Conservation (phyloP, 2,888 invertebrate species). For the Stenichneumon culpator region DNA sequence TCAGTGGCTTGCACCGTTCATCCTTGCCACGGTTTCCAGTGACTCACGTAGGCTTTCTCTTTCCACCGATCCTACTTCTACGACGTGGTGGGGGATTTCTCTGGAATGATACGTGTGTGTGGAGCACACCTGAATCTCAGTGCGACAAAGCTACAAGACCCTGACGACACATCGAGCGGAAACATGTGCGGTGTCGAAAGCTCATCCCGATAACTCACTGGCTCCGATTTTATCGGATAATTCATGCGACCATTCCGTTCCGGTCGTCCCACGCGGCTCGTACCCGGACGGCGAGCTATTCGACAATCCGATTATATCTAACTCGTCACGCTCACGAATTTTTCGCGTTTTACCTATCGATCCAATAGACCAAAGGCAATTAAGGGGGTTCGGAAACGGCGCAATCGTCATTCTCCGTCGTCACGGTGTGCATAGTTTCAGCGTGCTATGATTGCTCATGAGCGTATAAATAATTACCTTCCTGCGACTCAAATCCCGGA, state of each 20-base stretch:
- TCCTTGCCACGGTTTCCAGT: conserved; percentile 40
- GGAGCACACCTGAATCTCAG: conserved; percentile 20
- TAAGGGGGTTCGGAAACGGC: not conserved
- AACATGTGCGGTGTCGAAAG: not conserved
- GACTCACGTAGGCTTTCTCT: conserved; percentile 74
- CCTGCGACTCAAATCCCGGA: conserved; percentile 31
- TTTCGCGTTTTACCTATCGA: conserved; percentile 2
- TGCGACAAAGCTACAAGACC: conserved; percentile 8
- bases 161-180: conserved; percentile 15
- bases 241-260: conserved; percentile 54
- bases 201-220: conserved; percentile 22
- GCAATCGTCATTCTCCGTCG: not conserved
- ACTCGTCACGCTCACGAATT: not conserved
- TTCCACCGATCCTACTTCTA: conserved; percentile 66
- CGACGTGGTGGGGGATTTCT: conserved; percentile 9
- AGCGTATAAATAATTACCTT: conserved; percentile 30
- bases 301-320: conserved; percentile 18
- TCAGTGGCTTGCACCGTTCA: conserved; percentile 27
- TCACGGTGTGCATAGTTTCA: conserved; percentile 1
- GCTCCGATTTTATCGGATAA: conserved; percentile 59
- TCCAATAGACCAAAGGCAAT: not conserved
- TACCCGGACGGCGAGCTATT: conserved; percentile 19
- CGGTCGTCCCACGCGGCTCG: conserved; percentile 48
- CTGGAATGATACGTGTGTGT: conserved; percentile 33
- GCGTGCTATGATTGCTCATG: conserved; percentile 18